Conservation (phyloP, 2,797 vertebrate species). For the Crocidura indochinensis region DNA sequence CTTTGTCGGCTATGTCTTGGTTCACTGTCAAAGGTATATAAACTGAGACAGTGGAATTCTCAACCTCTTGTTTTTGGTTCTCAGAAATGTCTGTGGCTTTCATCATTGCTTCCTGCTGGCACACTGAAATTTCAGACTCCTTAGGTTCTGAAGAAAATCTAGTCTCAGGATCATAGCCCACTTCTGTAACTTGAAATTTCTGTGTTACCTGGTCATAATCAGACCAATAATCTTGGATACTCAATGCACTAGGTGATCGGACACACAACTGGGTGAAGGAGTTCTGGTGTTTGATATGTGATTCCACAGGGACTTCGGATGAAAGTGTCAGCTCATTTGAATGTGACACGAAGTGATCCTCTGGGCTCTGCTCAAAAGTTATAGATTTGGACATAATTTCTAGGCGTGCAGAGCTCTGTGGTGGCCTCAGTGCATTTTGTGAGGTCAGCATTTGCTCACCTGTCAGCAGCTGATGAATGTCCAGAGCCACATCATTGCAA, state of each 20-base stretch:
- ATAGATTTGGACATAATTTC: conserved; percentile 16
- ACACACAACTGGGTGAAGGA: not conserved
- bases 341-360: not conserved
- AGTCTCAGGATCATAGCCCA: not conserved
- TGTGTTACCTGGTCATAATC: conserved; percentile 25
- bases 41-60: not conserved
- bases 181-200: not conserved
- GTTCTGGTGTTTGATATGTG: conserved; percentile 6
- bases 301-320: not conserved
- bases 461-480: conserved; percentile 67
- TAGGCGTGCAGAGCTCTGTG: not conserved
- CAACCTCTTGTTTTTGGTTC: not conserved
- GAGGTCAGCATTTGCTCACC: conserved; percentile 9
- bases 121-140: not conserved
- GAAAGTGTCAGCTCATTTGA: not conserved
- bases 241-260: not conserved
- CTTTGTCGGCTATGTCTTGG: not conserved
- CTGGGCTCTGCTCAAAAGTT: not conserved
- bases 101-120: conserved; percentile 24
- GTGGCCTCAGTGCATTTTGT: not conserved
- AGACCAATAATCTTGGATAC: conserved; percentile 12
- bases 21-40: not conserved
- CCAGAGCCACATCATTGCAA: conserved; percentile 67
- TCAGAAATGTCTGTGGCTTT: not conserved
- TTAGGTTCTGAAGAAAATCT: not conserved